Evolutionary conservation across 1,140 invertebrate genomes (phyloP).

Genomic region (Listronotus bonariensis): DNA sequence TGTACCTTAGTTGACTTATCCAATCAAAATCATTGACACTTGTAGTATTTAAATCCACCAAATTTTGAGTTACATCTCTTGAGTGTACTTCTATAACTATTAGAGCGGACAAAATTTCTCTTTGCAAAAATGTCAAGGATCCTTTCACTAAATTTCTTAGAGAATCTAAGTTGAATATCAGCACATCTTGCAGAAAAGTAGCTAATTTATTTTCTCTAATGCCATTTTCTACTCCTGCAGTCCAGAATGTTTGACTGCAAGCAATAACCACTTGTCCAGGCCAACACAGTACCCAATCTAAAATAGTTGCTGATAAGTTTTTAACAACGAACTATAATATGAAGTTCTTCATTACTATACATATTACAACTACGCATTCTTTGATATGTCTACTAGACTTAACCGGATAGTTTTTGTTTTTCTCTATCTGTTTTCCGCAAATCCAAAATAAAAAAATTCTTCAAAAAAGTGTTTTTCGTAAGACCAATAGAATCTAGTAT

Average conservation of each 20-base stretch:
- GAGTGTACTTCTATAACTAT: conserved; percentile 76
- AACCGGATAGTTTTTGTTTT: no score
- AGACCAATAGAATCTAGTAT: no score
- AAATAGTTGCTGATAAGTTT: no score
- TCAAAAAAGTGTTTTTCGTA: no score
- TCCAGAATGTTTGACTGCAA: conserved; percentile 67
- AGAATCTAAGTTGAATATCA: conserved; percentile 64
- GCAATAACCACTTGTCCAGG: conserved; percentile 79
- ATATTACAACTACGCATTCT: no score
- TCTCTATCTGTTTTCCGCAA: no score
- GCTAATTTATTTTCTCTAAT: conserved; percentile 57
- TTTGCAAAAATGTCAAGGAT: conserved; percentile 69
- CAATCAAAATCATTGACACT: conserved; percentile 78
- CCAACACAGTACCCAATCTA: conserved; percentile 73
- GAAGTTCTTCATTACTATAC: no score
- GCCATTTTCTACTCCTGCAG: conserved; percentile 63
- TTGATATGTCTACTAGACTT: no score
- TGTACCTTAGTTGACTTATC: conserved; percentile 77
- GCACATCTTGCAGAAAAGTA: conserved; percentile 55
- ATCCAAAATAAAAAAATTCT: no score
- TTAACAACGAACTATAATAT: no score
- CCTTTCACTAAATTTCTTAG: conserved; percentile 66
- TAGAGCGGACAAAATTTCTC: conserved; percentile 65
- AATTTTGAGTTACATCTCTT: conserved; percentile 65
- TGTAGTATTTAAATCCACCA: conserved; percentile 66